These are phyloP conservation scores for Thryonomys swinderianus DNA, from an alignment of 2,113 vertebrate genomes.

Conservation along the genomic window DNA sequence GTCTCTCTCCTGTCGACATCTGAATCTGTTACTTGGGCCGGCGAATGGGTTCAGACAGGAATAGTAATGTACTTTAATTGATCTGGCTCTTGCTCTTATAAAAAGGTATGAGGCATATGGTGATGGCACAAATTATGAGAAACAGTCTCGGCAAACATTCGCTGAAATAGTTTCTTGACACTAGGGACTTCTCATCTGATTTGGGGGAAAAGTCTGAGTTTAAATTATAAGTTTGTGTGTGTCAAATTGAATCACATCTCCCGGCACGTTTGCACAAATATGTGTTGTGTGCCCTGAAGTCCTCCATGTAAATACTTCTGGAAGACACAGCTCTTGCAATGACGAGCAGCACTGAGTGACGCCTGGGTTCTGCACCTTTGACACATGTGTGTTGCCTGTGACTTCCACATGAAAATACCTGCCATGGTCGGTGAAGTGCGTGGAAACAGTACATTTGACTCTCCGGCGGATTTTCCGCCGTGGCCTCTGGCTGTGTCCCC, in stretches of 20 bases:
- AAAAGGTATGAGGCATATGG: conserved; percentile 40
- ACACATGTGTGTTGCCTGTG: background rate
- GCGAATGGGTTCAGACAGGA: conserved; percentile 52
- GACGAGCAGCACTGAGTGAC: background rate
- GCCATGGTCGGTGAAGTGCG: background rate
- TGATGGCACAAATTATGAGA: background rate
- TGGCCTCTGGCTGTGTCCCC: background rate
- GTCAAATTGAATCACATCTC: background rate
- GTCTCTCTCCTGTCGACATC: conserved; percentile 51
- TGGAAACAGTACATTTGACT: background rate
- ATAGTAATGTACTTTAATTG: conserved; percentile 69
- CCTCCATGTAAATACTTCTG: background rate
- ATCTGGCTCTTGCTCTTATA: conserved; percentile 47
- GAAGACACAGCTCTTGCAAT: background rate
- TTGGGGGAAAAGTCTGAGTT: background rate
- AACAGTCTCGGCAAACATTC: conserved; percentile 14
- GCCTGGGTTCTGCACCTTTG: background rate
- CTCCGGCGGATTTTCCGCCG: background rate
- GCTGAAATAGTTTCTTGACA: background rate
- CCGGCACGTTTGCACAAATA: background rate
- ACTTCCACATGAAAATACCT: background rate
- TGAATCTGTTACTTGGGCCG: conserved; percentile 61
- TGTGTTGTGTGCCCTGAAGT: background rate
- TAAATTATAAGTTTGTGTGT: background rate
- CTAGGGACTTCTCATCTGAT: background rate